Evolutionary conservation across 2,113 vertebrate genomes (phyloP).

Genomic region (Bujurquina vittata): DNA sequence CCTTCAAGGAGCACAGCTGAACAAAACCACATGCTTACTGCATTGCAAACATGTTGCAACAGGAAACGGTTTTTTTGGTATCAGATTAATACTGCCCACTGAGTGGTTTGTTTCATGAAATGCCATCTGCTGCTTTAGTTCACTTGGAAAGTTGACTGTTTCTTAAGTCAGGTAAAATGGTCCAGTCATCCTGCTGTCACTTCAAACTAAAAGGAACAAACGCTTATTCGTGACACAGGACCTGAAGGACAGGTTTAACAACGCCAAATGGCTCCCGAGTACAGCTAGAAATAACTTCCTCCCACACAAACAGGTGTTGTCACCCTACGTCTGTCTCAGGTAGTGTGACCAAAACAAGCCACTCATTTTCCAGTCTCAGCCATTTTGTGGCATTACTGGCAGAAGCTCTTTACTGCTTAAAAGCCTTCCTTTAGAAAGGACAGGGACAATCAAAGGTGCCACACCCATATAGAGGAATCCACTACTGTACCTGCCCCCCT

Average conservation of each 20-base stretch:
- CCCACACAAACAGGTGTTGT: background rate
- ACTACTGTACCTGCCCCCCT: background rate
- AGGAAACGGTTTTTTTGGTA: background rate
- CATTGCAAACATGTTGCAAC: background rate
- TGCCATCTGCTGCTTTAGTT: background rate
- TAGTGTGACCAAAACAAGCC: background rate
- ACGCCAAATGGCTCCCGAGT: background rate
- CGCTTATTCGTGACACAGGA: background rate
- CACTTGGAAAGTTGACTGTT: background rate
- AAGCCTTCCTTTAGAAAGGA: too few relatives aligned
- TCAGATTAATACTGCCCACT: background rate
- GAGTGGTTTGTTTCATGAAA: background rate
- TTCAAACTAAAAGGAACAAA: background rate
- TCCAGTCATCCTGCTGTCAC: background rate
- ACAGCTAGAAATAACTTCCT: background rate
- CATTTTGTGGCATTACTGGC: background rate
- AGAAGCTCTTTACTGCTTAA: too few relatives aligned
- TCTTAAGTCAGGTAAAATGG: too few relatives aligned
- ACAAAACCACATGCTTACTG: background rate
- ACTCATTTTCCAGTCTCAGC: background rate
- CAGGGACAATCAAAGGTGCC: background rate
- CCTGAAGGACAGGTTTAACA: conserved; percentile 57
- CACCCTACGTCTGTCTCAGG: background rate
- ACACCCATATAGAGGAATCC: conserved; percentile 8
- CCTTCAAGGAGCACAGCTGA: background rate